Conservation (phyloP, 1,140 invertebrate genomes). For the Aphelinus certus region DNA sequence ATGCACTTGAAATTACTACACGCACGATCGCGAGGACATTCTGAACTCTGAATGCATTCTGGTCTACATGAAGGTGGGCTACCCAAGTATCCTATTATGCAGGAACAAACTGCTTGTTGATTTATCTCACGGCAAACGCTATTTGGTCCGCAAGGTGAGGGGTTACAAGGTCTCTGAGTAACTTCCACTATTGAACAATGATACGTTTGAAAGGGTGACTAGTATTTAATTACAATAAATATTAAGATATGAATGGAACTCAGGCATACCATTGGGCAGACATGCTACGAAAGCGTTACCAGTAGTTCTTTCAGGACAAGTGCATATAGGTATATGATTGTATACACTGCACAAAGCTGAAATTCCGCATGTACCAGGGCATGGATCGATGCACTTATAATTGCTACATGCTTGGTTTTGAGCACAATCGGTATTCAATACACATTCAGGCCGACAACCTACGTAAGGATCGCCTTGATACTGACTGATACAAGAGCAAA, state of each 20-base stretch:
- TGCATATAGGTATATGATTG: conserved; percentile 77
- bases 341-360: conserved; percentile 76
- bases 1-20: conserved; percentile 76
- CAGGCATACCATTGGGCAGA: conserved; percentile 15
- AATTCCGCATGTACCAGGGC: conserved; percentile 73
- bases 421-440: conserved; percentile 74
- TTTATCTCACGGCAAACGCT: conserved; percentile 72
- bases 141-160: conserved; percentile 75
- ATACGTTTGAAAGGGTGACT: background rate
- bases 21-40: conserved; percentile 71
- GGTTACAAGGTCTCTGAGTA: conserved; percentile 66
- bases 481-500: conserved; percentile 63
- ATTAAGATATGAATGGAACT: background rate
- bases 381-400: conserved; percentile 77
- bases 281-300: conserved; percentile 74
- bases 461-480: conserved; percentile 63
- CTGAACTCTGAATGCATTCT: conserved; percentile 74
- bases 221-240: conserved; percentile 2
- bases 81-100: conserved; percentile 73
- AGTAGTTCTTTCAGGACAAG: conserved; percentile 70
- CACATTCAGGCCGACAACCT: conserved; percentile 76
- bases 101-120: conserved; percentile 74
- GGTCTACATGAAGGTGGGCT: conserved; percentile 75
- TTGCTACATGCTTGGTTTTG: conserved; percentile 71
- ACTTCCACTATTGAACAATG: conserved; percentile 35